Conservation (phyloP, 2,797 vertebrate genomes). For the Clarias platycephalus region DNA sequence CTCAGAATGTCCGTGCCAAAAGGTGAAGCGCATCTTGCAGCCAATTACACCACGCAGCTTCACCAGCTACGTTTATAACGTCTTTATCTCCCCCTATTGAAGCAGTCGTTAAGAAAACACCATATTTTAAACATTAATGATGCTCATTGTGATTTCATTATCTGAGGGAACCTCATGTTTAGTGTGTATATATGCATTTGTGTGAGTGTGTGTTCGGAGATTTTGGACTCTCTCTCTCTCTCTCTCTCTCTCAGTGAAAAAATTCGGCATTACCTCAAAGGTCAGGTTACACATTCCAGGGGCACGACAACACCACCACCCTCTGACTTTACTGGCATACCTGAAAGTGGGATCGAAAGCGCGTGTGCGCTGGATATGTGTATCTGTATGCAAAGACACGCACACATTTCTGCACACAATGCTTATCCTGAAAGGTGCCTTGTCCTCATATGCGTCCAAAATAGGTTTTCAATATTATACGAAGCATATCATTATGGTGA, state of each 20-base stretch:
- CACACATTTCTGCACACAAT: not conserved
- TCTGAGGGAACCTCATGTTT: constrained; percentile 46
- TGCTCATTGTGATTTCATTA: constrained; percentile 58
- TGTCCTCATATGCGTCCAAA: not conserved
- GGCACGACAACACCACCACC: constrained; percentile 67
- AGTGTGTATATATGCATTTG: constrained; percentile 2
- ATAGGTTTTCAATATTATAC: constrained; percentile 18
- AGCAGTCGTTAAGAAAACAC: constrained; percentile 49
- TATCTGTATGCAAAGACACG: constrained; percentile 34
- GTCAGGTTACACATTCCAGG: constrained; percentile 80
- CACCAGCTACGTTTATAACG: constrained; percentile 50
- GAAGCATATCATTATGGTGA: constrained; percentile 37
- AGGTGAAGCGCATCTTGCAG: constrained; percentile 47
- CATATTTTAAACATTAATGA: constrained; percentile 55
- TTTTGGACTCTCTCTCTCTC: constrained; percentile 58
- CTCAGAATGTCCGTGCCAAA: constrained; percentile 44
- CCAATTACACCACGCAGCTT: constrained; percentile 34
- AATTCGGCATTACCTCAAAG: constrained; percentile 71
- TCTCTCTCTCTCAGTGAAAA: constrained; percentile 70
- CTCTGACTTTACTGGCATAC: constrained; percentile 73
- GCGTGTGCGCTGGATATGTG: constrained; percentile 36
- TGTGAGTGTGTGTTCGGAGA: constrained; percentile 30
- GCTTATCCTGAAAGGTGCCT: not conserved
- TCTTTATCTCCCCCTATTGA: constrained; percentile 48
- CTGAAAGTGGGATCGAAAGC: constrained; percentile 63